Base-by-base conservation (phyloP, 2,888 invertebrate genomes). In the Colostygia pectinataria region DNA sequence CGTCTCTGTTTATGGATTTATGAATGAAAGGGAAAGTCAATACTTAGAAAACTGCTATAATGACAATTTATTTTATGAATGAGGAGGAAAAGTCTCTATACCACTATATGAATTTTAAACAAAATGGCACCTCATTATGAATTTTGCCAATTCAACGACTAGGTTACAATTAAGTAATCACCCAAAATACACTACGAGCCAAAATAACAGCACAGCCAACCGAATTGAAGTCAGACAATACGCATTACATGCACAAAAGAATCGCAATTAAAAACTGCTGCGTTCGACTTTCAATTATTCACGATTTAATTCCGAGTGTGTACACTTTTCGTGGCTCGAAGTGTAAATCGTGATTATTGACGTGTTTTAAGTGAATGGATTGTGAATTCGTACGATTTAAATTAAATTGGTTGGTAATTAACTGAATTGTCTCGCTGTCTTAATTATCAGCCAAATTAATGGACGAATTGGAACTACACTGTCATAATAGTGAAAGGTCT, bases 181-280 rank as follows among this genome's bases (percentile, higher is more conserved):
- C 29, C 40, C 32, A 29, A 45, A 36, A 23, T 53, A 53, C 44
- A 53, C 40, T 53, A 36, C 23, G 6, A 33, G 40, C n/a, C 53
- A 45, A 32, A 48, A 47, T 43, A 53, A 43, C 14, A 15, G 36
- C 13, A 34, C 42, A 13, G 1, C 10, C 27, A 27, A 23, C 47
- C 6, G 25, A 32, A 51, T 44, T 41, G 20, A 44, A 39, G 20
- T 33, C 44, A 23, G 9, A 39, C 55, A 43, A 39, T 51, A 48
- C 49, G 45, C 36, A 54, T 56, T 54, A 51, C 40, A 28, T 40
- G 48, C 46, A 54, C 58, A 57, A 59, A 59, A 54, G 51, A 27
- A 27, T 48, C 25, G 48, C 55, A 57, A 58, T 63, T 59, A 53
- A 55, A 62, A 54, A 58, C 48, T 49, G 37, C 41, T 40, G 32